Evolutionary conservation across 2,113 vertebrate genomes (phyloP).

Genomic region (Clinocottus analis): DNA sequence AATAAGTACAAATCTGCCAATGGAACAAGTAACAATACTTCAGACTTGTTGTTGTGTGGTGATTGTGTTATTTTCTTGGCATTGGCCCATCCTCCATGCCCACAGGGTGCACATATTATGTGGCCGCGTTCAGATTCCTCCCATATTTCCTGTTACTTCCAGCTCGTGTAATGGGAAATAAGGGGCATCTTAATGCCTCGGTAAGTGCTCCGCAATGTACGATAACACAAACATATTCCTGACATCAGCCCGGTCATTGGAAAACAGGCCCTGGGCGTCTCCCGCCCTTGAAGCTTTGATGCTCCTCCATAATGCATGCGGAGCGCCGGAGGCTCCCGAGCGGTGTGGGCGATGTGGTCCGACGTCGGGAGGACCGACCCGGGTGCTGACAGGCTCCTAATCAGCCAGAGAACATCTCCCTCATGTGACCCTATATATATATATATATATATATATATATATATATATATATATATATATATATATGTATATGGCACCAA

Average conservation of each 20-base stretch:
- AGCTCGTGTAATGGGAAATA: not conserved
- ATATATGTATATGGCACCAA: not conserved
- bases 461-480: not conserved
- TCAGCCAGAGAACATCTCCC: slow-evolving; percentile 8
- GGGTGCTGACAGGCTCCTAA: slow-evolving; percentile 33
- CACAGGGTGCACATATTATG: not conserved
- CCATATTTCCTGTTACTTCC: not conserved
- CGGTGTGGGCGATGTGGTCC: slow-evolving; percentile 3
- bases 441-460: not conserved
- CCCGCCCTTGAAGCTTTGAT: slow-evolving; percentile 6
- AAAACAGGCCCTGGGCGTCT: not conserved
- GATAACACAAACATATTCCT: slow-evolving; percentile 11
- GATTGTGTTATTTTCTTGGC: not conserved
- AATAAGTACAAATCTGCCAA: not conserved
- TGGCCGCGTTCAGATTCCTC: not conserved
- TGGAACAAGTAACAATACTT: not conserved
- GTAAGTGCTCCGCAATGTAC: not conserved
- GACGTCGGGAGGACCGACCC: slow-evolving; percentile 15
- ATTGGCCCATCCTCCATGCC: not conserved
- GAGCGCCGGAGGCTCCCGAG: not conserved
- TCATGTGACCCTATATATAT: not conserved
- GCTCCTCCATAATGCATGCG: slow-evolving; percentile 57
- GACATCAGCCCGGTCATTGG: not conserved
- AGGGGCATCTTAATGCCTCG: not conserved
- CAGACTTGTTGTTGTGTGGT: no score